Evolutionary conservation across 2,113 vertebrate genomes (phyloP).

Genomic region (Mirza zaza): DNA sequence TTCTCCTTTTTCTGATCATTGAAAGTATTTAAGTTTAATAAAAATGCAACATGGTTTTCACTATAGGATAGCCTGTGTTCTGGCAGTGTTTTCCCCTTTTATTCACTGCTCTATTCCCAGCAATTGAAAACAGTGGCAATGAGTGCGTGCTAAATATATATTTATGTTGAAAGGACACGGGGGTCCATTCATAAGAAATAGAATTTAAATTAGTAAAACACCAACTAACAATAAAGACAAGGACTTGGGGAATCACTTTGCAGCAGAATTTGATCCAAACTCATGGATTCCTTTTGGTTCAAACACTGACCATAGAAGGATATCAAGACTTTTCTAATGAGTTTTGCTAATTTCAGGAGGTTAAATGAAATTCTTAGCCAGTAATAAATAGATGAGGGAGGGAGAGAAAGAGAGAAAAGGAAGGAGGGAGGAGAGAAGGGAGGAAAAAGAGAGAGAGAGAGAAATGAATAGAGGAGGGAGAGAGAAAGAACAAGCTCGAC

Average conservation of each 20-base stretch:
- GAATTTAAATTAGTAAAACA: background rate
- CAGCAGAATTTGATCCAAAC: slow-evolving; percentile 26
- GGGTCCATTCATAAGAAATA: background rate
- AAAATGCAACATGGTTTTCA: background rate
- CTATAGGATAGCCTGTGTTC: background rate
- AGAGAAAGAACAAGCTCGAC: slow-evolving; percentile 9
- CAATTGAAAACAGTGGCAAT: background rate
- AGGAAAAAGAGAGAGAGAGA: background rate
- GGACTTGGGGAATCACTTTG: background rate
- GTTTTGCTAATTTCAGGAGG: slow-evolving; percentile 51
- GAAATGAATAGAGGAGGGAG: background rate
- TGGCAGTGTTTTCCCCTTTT: background rate
- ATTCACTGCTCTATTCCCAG: background rate
- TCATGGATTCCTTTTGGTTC: slow-evolving; percentile 22
- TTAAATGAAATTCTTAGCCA: slow-evolving; percentile 57
- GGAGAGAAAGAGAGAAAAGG: background rate
- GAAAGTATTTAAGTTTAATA: background rate
- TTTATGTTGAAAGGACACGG: background rate
- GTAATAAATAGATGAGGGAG: slow-evolving; percentile 47
- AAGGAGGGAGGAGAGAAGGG: background rate
- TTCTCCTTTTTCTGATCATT: slow-evolving; percentile 11
- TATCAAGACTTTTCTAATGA: slow-evolving; percentile 50
- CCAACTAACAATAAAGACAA: background rate
- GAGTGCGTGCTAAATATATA: background rate
- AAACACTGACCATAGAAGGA: slow-evolving; percentile 53